These are phyloP conservation scores for Furnarius figulus DNA, from an alignment of 2,113 vertebrate species.

Conservation along the genomic window DNA sequence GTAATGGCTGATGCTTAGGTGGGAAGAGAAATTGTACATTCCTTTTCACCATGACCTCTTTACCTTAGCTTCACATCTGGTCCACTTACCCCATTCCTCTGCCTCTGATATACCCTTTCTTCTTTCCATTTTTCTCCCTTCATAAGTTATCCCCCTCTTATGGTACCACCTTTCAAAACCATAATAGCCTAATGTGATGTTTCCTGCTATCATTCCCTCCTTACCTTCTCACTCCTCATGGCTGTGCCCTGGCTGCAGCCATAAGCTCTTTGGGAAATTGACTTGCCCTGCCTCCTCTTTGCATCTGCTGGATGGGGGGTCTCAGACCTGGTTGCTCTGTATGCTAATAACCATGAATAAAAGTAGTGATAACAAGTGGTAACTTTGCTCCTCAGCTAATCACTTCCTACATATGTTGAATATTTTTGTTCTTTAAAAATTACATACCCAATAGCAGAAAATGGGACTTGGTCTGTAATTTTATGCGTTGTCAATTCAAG, in stretches of 20 bases:
- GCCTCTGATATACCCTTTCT: not conserved
- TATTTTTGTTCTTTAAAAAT: not conserved
- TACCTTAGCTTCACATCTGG: conserved; percentile 37
- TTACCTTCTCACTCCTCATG: conserved; percentile 47
- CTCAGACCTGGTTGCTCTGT: not conserved
- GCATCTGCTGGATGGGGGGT: not conserved
- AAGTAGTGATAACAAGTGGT: not conserved
- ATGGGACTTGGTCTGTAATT: not conserved
- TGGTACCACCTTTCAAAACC: conserved; percentile 13
- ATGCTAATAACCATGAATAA: not conserved
- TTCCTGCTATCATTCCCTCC: conserved; percentile 52
- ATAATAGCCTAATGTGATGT: conserved; percentile 1
- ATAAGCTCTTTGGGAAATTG: conserved; percentile 1
- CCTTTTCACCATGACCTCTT: not conserved
- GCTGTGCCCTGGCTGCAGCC: conserved; percentile 7
- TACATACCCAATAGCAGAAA: not conserved
- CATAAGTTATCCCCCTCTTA: not conserved
- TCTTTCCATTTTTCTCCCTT: not conserved
- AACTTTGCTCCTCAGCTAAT: not conserved
- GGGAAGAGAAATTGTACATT: not conserved
- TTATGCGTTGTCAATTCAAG: not conserved
- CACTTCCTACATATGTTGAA: not conserved
- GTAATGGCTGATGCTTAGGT: not conserved
- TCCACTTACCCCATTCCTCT: not conserved
- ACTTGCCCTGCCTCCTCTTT: not conserved